These are phyloP conservation scores for Heliconius congener DNA, from an alignment of 1,140 invertebrate species.

Conservation along the genomic window DNA sequence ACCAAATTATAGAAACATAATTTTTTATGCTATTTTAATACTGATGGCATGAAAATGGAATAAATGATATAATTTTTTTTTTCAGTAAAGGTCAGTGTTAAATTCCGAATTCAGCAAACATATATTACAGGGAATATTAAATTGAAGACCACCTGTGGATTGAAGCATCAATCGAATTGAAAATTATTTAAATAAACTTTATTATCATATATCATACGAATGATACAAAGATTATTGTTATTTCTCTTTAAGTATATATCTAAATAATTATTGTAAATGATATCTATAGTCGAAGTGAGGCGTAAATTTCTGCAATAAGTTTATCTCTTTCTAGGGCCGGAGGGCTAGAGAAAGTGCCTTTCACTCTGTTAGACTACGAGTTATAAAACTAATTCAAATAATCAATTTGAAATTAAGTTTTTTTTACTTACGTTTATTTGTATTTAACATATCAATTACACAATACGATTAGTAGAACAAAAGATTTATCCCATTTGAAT, in stretches of 20 bases:
- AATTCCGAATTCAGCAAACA: slow-evolving; percentile 15
- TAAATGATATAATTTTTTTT: background rate
- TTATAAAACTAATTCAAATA: slow-evolving; percentile 59
- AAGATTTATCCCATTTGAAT: background rate
- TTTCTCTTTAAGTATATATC: too few species aligned
- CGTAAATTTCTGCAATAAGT: slow-evolving; percentile 72
- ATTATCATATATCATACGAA: background rate
- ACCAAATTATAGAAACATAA: too few species aligned
- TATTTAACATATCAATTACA: background rate
- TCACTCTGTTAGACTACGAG: slow-evolving; percentile 56
- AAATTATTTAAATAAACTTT: background rate
- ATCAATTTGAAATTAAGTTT: slow-evolving; percentile 37
- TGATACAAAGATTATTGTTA: background rate
- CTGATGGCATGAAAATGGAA: background rate
- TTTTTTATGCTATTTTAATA: too few species aligned
- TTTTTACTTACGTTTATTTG: background rate
- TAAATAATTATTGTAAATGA: slow-evolving; percentile 54
- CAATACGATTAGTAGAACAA: background rate
- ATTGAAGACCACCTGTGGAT: slow-evolving; percentile 27
- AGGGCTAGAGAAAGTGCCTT: slow-evolving; percentile 77
- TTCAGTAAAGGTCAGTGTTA: background rate
- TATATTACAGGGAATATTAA: slow-evolving; percentile 8
- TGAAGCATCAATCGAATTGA: slow-evolving; percentile 19
- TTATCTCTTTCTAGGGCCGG: slow-evolving; percentile 59
- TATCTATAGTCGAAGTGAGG: slow-evolving; percentile 52